Percentiles rank a stretch among this genome's conserved stretches.
Conservation (phyloP, 1,140 invertebrate species). For the Zaprionus ghesquierei region DNA sequence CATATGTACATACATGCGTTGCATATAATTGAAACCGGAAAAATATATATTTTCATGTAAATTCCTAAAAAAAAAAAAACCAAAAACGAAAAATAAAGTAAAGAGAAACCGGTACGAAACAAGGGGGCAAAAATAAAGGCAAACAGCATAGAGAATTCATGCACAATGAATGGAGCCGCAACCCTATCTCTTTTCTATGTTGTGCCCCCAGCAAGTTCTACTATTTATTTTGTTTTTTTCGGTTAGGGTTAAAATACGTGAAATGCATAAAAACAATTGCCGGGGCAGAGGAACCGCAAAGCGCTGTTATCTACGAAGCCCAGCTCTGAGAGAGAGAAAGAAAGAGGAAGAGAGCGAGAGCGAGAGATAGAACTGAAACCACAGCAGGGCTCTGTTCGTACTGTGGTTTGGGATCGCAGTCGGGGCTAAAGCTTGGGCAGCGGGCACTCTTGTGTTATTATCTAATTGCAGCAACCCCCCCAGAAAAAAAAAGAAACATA, state of each 20-base stretch:
- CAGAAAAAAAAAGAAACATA: neutral
- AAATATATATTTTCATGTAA: constrained; percentile 82
- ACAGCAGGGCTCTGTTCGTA: neutral
- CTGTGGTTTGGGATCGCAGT: constrained; percentile 40
- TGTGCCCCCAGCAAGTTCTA: constrained; percentile 27
- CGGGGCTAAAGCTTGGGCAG: constrained; percentile 1
- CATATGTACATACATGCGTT: constrained; percentile 27
- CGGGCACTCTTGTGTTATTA: constrained; percentile 43
- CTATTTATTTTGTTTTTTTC: constrained; percentile 19
- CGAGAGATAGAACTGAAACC: constrained; percentile 26
- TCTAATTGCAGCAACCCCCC: constrained; percentile 51
- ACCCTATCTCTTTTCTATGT: neutral
- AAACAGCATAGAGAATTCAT: constrained; percentile 56
- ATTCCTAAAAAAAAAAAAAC: constrained; percentile 61
- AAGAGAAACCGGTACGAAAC: constrained; percentile 44
- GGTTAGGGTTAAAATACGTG: constrained; percentile 72
- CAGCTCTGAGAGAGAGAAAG: constrained; percentile 34
- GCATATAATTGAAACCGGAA: constrained; percentile 81
- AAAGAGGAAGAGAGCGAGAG: neutral
- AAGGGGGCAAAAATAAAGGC: constrained; percentile 18
- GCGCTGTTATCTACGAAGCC: constrained; percentile 65
- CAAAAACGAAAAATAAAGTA: constrained; percentile 19
- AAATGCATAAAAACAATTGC: constrained; percentile 78
- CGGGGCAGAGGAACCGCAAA: constrained; percentile 52
- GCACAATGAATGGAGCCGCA: constrained; percentile 19